Percentiles rank a stretch among this genome's conserved stretches.
Evolutionary conservation across 2,797 vertebrate species (phyloP).

Genomic region (Coregonus suidteri): DNA sequence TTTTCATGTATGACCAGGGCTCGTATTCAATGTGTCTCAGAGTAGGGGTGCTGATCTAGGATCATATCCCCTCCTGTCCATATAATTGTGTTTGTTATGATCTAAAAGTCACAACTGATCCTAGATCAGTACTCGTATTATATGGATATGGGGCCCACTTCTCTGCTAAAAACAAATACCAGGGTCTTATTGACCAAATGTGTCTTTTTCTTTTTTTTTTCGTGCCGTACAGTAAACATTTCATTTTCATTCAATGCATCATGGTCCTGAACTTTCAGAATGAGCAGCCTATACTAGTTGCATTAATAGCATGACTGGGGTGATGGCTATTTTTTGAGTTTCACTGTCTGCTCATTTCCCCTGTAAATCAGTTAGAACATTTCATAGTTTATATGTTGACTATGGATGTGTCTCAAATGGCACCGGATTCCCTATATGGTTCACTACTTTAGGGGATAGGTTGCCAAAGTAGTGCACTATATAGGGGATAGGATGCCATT

Average conservation of each 20-base stretch:
- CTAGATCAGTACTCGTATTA: too few species aligned
- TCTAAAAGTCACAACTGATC: too few species aligned
- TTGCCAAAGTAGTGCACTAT: background rate
- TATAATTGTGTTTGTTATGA: too few species aligned
- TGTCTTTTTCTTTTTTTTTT: slow-evolving; percentile 26
- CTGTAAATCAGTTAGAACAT: slow-evolving; percentile 1
- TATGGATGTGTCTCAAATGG: background rate
- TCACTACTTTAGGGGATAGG: background rate
- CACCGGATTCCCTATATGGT: background rate
- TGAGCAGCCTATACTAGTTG: slow-evolving; percentile 18
- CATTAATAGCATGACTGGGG: slow-evolving; percentile 34
- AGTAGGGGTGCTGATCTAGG: too few species aligned
- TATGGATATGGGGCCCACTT: too few species aligned
- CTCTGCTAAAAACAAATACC: slow-evolving; percentile 16
- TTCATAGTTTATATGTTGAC: slow-evolving; percentile 34
- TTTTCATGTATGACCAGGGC: too few species aligned
- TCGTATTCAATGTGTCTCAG: too few species aligned
- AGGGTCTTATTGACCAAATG: slow-evolving; percentile 62
- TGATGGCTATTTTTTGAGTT: slow-evolving; percentile 22
- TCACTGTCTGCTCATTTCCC: slow-evolving; percentile 32
- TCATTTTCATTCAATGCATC: slow-evolving; percentile 38
- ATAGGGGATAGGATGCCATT: background rate
- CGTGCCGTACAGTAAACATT: slow-evolving; percentile 38
- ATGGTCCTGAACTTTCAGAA: slow-evolving; percentile 16
- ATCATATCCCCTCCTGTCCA: too few species aligned